Evolutionary conservation across 64 coral and sea anemone species (phyloP).

Genomic region (Stichodactyla mertensii): DNA sequence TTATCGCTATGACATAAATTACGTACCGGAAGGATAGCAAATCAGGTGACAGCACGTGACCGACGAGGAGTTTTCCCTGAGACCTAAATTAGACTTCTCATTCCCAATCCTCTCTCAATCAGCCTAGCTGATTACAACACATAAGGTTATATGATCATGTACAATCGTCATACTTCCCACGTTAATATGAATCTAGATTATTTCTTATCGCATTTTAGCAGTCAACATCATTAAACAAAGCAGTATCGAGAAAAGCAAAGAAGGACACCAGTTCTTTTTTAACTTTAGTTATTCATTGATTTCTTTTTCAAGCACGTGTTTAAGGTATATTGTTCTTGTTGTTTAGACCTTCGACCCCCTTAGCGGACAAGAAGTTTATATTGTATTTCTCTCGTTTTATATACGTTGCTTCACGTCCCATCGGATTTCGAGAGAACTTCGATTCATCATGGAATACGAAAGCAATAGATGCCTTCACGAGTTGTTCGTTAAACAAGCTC

Average conservation of each 20-base stretch:
- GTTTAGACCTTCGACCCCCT: no score
- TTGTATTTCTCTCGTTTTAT: no score
- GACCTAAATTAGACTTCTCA: neutral
- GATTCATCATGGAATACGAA: slow-evolving; percentile 67
- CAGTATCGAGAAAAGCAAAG: neutral
- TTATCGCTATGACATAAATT: no score
- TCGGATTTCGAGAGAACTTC: no score
- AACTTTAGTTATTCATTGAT: neutral
- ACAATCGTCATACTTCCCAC: neutral
- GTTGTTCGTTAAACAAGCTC: slow-evolving; percentile 70
- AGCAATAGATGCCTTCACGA: slow-evolving; percentile 72
- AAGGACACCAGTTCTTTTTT: neutral
- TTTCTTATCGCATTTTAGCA: no score
- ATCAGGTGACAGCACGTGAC: neutral
- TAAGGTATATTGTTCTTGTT: no score
- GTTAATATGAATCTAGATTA: no score
- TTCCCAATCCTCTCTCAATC: neutral
- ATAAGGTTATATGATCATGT: neutral
- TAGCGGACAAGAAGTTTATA: no score
- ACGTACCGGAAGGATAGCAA: neutral
- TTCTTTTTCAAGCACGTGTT: neutral
- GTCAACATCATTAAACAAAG: neutral
- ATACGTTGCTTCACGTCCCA: no score
- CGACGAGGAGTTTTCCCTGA: neutral
- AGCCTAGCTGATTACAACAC: no score